Conservation (phyloP, 30 jellyfish, hydroid and myxozoan genomes). For the Clytia hemisphaerica region DNA sequence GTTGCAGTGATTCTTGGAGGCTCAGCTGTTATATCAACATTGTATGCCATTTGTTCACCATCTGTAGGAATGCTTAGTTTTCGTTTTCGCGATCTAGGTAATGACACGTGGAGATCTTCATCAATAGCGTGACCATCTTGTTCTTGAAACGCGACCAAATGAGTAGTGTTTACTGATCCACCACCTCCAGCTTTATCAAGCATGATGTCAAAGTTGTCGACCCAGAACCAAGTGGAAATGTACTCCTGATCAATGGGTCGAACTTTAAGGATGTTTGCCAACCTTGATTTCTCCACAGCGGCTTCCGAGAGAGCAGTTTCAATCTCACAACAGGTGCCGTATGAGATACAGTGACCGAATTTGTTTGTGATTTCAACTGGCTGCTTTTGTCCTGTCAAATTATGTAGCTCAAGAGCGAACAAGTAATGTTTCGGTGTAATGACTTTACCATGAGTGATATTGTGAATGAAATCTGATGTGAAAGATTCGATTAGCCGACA, state of each 20-base stretch:
- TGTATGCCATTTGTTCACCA: too few relatives aligned
- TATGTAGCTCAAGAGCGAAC: conserved; percentile 22
- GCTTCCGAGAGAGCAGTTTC: conserved; percentile 49
- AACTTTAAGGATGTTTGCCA: not conserved
- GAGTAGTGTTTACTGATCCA: conserved; percentile 1
- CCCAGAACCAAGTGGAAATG: not conserved
- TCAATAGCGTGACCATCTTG: too few relatives aligned
- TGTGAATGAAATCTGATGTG: conserved; percentile 19
- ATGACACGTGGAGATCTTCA: too few relatives aligned
- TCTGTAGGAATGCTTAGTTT: too few relatives aligned
- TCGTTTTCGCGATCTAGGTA: too few relatives aligned
- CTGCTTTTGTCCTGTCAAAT: conserved; percentile 38
- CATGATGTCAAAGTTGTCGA: not conserved
- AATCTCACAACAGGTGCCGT: conserved; percentile 13
- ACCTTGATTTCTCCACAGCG: not conserved
- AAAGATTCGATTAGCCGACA: conserved; percentile 20
- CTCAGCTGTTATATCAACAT: too few relatives aligned
- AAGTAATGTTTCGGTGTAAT: conserved; percentile 34
- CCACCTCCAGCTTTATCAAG: not conserved
- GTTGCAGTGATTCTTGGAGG: too few relatives aligned
- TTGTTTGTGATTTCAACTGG: conserved; percentile 34
- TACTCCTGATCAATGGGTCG: not conserved
- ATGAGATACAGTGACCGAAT: conserved; percentile 40
- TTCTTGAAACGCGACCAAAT: conserved; percentile 1
- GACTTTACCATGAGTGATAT: conserved; percentile 20